phyloP scores from a whole-genome alignment of 2,888 invertebrate genomes.

The Chaitophorus viminalis region DNA sequence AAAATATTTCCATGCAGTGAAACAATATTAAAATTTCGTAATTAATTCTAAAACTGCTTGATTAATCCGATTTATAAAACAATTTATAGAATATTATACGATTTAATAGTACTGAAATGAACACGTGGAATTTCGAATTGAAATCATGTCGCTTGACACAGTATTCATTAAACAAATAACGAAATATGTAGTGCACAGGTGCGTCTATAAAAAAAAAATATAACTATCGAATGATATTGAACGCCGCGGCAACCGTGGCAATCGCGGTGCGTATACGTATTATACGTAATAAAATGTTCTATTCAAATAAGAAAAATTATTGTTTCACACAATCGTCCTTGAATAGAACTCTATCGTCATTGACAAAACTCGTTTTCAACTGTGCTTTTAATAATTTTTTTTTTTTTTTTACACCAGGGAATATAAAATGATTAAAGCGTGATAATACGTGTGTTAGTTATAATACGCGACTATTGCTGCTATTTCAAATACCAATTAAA shows the following conservation, averaged over 20 bases:
- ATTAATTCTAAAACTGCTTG: too few species aligned
- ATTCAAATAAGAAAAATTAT: neutral
- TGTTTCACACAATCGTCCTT: neutral
- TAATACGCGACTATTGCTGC: neutral
- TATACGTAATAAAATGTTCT: neutral
- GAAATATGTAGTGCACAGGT: conserved; percentile 40
- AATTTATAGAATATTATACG: neutral
- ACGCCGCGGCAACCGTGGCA: neutral
- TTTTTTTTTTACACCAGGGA: too few species aligned
- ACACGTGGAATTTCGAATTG: neutral
- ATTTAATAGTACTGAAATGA: neutral
- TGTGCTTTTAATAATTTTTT: neutral
- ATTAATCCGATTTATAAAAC: too few species aligned
- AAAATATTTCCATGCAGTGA: too few species aligned
- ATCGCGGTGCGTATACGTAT: neutral
- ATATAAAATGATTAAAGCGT: too few species aligned
- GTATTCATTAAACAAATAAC: conserved; percentile 24
- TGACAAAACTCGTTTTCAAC: neutral
- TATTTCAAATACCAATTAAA: neutral
- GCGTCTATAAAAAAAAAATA: neutral
- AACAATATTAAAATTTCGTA: too few species aligned
- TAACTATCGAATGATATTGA: neutral
- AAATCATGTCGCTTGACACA: conserved; percentile 16
- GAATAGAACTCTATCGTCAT: neutral
- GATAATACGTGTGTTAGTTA: too few species aligned